Percentiles rank a stretch among this genome's conserved stretches.
Evolutionary conservation across 2,888 invertebrate genomes (phyloP).

Genomic region (Leptopilina drosophilae): DNA sequence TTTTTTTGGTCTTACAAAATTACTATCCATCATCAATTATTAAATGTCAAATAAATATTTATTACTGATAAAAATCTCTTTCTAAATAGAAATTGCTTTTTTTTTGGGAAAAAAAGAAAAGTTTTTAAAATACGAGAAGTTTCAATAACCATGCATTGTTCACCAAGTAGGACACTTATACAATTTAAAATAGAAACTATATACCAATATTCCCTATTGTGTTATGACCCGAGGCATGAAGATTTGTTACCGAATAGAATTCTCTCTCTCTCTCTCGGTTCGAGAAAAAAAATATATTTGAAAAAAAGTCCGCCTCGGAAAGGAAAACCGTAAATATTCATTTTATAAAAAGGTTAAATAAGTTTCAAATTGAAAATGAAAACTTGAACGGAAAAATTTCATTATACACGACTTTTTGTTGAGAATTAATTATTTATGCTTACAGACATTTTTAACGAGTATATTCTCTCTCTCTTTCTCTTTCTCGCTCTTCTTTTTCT

Average conservation of each 20-base stretch:
- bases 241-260: slow-evolving; percentile 6
- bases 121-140: slow-evolving; percentile 14
- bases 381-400: slow-evolving; percentile 3
- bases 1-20: too few species aligned
- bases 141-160: slow-evolving; percentile 16
- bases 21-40: too few species aligned
- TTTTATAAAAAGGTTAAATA: not conserved
- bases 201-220: slow-evolving; percentile 21
- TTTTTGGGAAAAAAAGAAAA: not conserved
- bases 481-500: not conserved
- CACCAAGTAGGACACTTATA: slow-evolving; percentile 24
- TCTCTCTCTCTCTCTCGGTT: too few species aligned
- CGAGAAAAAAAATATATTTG: too few species aligned
- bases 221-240: not conserved
- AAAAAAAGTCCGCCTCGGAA: too few species aligned
- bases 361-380: slow-evolving; percentile 4
- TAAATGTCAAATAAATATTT: too few species aligned
- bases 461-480: too few species aligned
- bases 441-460: not conserved
- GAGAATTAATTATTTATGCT: not conserved
- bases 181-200: slow-evolving; percentile 25
- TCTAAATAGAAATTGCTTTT: not conserved
- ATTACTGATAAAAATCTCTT: not conserved
- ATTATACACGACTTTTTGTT: not conserved
- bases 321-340: not conserved